Evolutionary conservation across 2,797 vertebrate species (phyloP).

Genomic region (Takifugu ocellatus): DNA sequence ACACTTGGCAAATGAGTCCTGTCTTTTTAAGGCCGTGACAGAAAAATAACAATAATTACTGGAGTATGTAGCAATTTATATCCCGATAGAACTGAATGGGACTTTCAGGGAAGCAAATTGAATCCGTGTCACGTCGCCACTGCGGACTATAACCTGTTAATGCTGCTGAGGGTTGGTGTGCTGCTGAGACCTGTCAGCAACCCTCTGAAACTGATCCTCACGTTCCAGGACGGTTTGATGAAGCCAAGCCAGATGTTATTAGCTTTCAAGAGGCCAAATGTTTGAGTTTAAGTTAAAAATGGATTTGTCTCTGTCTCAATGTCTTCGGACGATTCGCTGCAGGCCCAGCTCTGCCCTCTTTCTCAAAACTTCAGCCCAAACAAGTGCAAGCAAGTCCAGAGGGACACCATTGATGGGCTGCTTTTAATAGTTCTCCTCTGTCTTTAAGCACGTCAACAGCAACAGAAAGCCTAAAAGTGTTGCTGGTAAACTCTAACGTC

Average conservation of each 20-base stretch:
- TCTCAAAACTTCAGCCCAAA: slow-evolving; percentile 55
- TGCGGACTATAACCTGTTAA: slow-evolving; percentile 26
- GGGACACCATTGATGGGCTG: slow-evolving; percentile 65
- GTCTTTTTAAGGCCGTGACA: no score
- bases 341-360: slow-evolving; percentile 50
- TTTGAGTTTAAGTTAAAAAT: slow-evolving; percentile 67
- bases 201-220: slow-evolving; percentile 69
- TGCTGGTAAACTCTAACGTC: not conserved
- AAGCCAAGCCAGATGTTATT: slow-evolving; percentile 70
- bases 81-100: no score
- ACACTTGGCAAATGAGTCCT: no score
- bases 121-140: slow-evolving; percentile 21
- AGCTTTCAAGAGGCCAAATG: slow-evolving; percentile 68
- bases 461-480: not conserved
- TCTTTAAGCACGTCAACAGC: slow-evolving; percentile 3
- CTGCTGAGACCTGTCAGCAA: slow-evolving; percentile 47
- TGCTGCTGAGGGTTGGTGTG: slow-evolving; percentile 26
- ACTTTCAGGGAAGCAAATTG: no score
- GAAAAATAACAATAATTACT: no score
- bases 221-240: slow-evolving; percentile 44
- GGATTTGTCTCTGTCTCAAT: slow-evolving; percentile 74
- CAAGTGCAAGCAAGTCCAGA: slow-evolving; percentile 68
- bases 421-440: slow-evolving; percentile 67
- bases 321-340: slow-evolving; percentile 64
- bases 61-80: no score